A percentile compares a stretch with the other conserved stretches of the same genome.
phyloP scores from a whole-genome alignment of 1,140 invertebrate genomes.

The Hirudo medicinalis region DNA sequence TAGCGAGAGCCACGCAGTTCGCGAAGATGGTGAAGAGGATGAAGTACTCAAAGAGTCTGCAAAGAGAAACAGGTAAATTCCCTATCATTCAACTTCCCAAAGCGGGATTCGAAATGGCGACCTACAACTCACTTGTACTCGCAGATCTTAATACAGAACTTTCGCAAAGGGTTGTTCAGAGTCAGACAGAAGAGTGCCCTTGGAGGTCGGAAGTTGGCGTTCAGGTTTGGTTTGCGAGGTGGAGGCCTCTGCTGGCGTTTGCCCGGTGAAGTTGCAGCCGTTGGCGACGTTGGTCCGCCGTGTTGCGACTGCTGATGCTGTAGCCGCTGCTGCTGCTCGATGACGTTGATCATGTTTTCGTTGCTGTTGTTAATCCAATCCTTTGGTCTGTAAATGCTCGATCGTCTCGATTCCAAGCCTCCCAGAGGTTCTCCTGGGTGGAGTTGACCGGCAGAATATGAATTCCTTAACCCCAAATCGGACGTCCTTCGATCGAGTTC shows the following conservation, averaged over 20 bases:
- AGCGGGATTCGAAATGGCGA: slow-evolving; percentile 15
- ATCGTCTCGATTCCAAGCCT: neutral
- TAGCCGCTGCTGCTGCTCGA: slow-evolving; percentile 16
- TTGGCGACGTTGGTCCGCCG: neutral
- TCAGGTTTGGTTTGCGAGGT: slow-evolving; percentile 13
- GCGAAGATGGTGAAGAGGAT: slow-evolving; percentile 97
- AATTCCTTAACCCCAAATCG: too few relatives aligned
- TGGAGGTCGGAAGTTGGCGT: slow-evolving; percentile 53
- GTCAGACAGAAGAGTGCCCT: slow-evolving; percentile 79
- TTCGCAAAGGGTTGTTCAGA: slow-evolving; percentile 86
- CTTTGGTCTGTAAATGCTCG: neutral
- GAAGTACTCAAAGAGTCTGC: slow-evolving; percentile 94
- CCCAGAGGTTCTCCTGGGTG: too few relatives aligned
- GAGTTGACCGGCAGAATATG: too few relatives aligned
- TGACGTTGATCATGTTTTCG: slow-evolving; percentile 15
- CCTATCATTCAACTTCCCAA: neutral
- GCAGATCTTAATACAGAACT: slow-evolving; percentile 85
- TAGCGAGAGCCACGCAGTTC: slow-evolving; percentile 94
- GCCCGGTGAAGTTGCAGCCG: neutral
- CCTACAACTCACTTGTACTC: slow-evolving; percentile 78
- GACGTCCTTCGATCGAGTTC: too few relatives aligned
- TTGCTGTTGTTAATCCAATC: slow-evolving; percentile 11
- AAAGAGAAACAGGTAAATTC: neutral
- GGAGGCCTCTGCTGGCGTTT: slow-evolving; percentile 10
- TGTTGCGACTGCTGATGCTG: slow-evolving; percentile 3